Evolutionary conservation across 2,888 invertebrate species (phyloP).

Genomic region (Apoda limacodes): DNA sequence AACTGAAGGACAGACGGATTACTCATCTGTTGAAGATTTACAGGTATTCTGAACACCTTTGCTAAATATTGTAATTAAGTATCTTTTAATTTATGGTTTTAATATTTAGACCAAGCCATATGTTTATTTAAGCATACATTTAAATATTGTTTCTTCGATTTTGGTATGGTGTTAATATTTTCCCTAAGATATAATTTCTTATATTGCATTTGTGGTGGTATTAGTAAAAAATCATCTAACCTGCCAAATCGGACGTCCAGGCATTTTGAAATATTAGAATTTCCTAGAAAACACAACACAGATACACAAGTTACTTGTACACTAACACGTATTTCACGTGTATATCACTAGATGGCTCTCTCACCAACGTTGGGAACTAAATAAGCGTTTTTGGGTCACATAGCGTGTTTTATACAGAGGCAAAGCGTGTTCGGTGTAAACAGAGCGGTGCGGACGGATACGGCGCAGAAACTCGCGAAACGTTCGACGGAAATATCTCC

Average conservation of each 20-base stretch:
- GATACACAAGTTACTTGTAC: constrained; percentile 31
- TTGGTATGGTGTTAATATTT: too few relatives aligned
- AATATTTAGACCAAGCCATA: too few relatives aligned
- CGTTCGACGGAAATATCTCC: constrained; percentile 45
- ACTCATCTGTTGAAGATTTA: too few relatives aligned
- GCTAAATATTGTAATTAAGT: too few relatives aligned
- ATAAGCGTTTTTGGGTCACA: constrained; percentile 60
- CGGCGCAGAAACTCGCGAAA: constrained; percentile 50
- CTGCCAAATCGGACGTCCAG: constrained; percentile 84
- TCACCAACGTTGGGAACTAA: constrained; percentile 60
- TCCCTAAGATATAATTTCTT: too few relatives aligned
- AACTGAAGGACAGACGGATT: too few relatives aligned
- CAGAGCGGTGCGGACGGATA: constrained; percentile 56
- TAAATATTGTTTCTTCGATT: too few relatives aligned
- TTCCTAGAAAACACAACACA: constrained; percentile 38
- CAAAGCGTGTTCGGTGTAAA: constrained; percentile 45
- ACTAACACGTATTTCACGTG: constrained; percentile 40
- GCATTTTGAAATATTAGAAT: constrained; percentile 63
- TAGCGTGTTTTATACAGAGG: constrained; percentile 66
- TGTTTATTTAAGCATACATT: too few relatives aligned
- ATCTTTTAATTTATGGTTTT: too few relatives aligned
- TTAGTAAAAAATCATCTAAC: too few relatives aligned
- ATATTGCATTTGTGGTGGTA: too few relatives aligned
- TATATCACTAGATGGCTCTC: constrained; percentile 63
- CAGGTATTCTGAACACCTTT: too few relatives aligned